Conservation (phyloP, 2,113 vertebrate genomes). For the Osmerus mordax region DNA sequence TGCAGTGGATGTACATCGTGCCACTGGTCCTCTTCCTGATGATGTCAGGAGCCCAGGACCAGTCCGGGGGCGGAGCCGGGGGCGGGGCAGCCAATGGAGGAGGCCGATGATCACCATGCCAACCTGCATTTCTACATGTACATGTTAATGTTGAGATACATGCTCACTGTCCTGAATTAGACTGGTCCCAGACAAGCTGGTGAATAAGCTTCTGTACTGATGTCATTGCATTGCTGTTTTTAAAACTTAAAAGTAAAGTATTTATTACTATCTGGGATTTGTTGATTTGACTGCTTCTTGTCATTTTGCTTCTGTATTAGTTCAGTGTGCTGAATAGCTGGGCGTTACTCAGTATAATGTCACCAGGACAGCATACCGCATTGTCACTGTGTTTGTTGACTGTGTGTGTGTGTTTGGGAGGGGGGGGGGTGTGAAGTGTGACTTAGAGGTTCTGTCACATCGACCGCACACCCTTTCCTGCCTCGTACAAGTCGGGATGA, state of each 20-base stretch:
- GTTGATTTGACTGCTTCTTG: neutral
- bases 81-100: slow-evolving; percentile 73
- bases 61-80: slow-evolving; percentile 80
- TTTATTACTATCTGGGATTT: slow-evolving; percentile 55
- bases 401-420: neutral
- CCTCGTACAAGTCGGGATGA: neutral
- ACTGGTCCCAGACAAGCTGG: slow-evolving; percentile 21
- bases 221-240: slow-evolving; percentile 48
- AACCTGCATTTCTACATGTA: slow-evolving; percentile 40
- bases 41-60: slow-evolving; percentile 91
- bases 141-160: slow-evolving; percentile 51
- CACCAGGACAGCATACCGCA: no score
- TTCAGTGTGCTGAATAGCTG: no score
- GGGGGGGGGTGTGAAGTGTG: neutral
- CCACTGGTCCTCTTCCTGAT: slow-evolving; percentile 91
- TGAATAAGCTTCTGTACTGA: slow-evolving; percentile 19
- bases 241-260: slow-evolving; percentile 66
- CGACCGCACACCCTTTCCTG: neutral
- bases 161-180: slow-evolving; percentile 5
- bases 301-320: neutral
- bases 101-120: slow-evolving; percentile 62
- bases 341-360: no score
- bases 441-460: neutral
- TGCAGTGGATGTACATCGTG: slow-evolving; percentile 94
- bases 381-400: no score